phyloP scores from a whole-genome alignment of 2,113 vertebrate genomes.

The Podocnemis expansa region DNA sequence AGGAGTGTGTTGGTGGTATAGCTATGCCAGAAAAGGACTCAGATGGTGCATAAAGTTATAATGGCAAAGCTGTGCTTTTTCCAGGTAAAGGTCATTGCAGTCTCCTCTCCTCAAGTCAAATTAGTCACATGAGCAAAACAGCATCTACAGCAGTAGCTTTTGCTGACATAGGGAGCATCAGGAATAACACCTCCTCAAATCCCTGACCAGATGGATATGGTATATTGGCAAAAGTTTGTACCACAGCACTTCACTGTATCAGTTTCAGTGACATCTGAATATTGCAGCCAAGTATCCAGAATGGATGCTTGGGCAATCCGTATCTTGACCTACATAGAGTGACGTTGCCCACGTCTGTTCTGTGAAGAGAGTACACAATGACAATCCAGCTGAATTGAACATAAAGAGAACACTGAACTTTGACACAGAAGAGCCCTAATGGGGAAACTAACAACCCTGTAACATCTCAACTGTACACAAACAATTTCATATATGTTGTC shows the following conservation, averaged over 20 bases:
- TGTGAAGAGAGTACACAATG: not conserved
- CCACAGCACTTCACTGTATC: not conserved
- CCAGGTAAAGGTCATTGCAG: not conserved
- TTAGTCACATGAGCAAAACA: not conserved
- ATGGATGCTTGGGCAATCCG: not conserved
- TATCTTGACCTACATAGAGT: not conserved
- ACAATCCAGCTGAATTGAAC: not conserved
- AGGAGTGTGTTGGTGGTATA: not conserved
- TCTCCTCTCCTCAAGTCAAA: not conserved
- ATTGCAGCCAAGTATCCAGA: not conserved
- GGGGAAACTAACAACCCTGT: not conserved
- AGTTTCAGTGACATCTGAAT: not conserved
- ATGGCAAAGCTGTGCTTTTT: not conserved
- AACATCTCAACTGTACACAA: not conserved
- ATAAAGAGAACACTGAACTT: not conserved
- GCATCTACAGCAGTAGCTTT: not conserved
- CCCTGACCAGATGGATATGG: not conserved
- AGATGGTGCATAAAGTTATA: not conserved
- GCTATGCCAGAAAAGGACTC: not conserved
- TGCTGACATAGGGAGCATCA: not conserved
- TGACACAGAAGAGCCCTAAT: not conserved
- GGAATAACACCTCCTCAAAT: not conserved
- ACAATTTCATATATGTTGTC: not conserved
- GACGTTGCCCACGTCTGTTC: not conserved
- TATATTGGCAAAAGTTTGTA: not conserved